Percentiles rank a stretch among this genome's conserved stretches.
Conservation (phyloP, 1,140 invertebrate species). For the Lutraria rhynchaena region DNA sequence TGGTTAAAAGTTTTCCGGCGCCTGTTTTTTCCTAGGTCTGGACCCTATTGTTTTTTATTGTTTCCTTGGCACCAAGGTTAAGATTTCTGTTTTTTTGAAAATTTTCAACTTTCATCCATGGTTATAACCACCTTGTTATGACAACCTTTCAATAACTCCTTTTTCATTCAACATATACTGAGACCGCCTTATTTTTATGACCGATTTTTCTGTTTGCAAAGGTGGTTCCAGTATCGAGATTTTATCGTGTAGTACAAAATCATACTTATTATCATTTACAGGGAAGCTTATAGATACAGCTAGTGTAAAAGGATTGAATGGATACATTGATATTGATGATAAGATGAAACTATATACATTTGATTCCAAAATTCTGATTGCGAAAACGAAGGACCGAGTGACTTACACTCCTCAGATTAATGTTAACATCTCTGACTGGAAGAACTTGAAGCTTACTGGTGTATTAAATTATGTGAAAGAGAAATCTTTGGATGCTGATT, state of each 20-base stretch:
- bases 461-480: conserved; percentile 53
- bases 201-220: neutral
- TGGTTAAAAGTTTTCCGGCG: too few species aligned
- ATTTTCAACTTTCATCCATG: too few species aligned
- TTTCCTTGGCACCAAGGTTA: too few species aligned
- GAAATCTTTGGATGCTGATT: conserved; percentile 63
- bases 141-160: too few species aligned
- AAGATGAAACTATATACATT: conserved; percentile 64
- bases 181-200: too few species aligned
- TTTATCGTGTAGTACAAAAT: too few species aligned
- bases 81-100: too few species aligned
- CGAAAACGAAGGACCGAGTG: conserved; percentile 54
- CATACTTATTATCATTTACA: conserved; percentile 48
- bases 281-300: conserved; percentile 66
- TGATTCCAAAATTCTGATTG: conserved; percentile 67
- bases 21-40: too few species aligned
- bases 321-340: conserved; percentile 70
- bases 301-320: conserved; percentile 67
- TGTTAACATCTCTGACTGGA: conserved; percentile 64
- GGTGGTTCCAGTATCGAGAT: too few species aligned
- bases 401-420: conserved; percentile 72
- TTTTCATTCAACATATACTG: too few species aligned
- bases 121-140: too few species aligned
- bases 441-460: conserved; percentile 65
- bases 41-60: too few species aligned